Conservation (phyloP, 2,888 invertebrate species). For the Sycophila texana region DNA sequence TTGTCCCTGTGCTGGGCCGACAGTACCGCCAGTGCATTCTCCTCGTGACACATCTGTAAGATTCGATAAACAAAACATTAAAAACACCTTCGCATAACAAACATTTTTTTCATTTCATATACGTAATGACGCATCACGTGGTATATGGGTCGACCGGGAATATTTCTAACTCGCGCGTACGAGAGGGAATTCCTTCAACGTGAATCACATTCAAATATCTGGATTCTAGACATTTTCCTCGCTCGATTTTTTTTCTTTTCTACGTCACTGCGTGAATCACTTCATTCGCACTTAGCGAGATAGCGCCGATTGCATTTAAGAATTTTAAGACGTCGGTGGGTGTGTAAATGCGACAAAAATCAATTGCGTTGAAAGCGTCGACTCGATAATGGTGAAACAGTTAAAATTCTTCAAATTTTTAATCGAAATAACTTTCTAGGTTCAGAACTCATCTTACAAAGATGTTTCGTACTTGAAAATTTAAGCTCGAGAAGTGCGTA, state of each 20-base stretch:
- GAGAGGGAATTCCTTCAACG: slow-evolving; percentile 7
- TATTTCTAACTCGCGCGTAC: background rate
- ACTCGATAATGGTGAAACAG: too few relatives aligned
- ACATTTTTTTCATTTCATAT: background rate
- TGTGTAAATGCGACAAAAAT: too few relatives aligned
- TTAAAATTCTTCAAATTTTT: too few relatives aligned
- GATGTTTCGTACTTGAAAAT: too few relatives aligned
- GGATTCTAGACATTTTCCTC: background rate
- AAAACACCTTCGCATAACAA: background rate
- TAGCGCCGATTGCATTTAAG: slow-evolving; percentile 9
- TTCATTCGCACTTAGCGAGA: background rate
- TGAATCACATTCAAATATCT: slow-evolving; percentile 39
- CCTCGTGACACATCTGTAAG: slow-evolving; percentile 73
- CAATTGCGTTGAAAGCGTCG: too few relatives aligned
- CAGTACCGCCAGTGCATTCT: slow-evolving; percentile 71
- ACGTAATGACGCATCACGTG: background rate
- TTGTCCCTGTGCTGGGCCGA: slow-evolving; percentile 84
- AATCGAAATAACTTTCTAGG: too few relatives aligned
- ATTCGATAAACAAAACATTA: slow-evolving; percentile 1
- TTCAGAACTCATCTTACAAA: too few relatives aligned
- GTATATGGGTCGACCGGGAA: background rate
- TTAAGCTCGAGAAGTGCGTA: too few relatives aligned
- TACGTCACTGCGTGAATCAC: slow-evolving; percentile 34
- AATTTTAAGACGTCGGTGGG: slow-evolving; percentile 9
- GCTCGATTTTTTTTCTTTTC: slow-evolving; percentile 33